Evolutionary conservation across 2,113 vertebrate species (phyloP), one percentile per base, ranked within the genome.

Genomic region (Carassius auratus): DNA sequence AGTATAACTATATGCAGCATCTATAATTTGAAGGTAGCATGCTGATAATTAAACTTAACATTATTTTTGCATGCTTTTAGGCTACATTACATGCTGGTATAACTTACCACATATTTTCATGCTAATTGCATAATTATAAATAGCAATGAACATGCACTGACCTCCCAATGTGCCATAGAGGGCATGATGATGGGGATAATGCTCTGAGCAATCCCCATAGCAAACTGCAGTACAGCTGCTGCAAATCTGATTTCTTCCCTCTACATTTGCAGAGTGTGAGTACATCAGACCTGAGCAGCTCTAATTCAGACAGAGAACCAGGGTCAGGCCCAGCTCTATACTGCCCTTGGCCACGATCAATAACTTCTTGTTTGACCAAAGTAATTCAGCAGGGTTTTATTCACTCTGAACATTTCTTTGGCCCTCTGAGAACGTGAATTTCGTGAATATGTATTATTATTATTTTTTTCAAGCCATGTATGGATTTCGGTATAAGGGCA

Each of bases 311-410:
- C 55, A 62, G 68, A 86, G 76, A 66, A 76, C 61, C 36, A 52
- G 15, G 48, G 23, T 75, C 36, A 3, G 7, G 15, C 68, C 68
- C 36, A 1, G 45, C 33, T 76, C 57, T 84, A 61, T 61, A 78
- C 77, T 81, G 81, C 81, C 84, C 77, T 84, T 78, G 87, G 79
- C 52, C 21, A 73, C 71, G 50, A 86, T 84, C 85, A 48, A 88
- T 86, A 84, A 62, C 55, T 73, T 52, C 76, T 59, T 69, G 81
- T 87, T 84, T 57, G 68, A 75, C 30, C 64, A 62, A 62, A 76
- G 61, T 80, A 52, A 84, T 76, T 88, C 68, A 88, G 74, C 76
- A 50, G 23, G 36, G 59, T 86, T 88, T 86, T 84, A 84, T 73
- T 84, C 83, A 81, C 82, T 86, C 19, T 6, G 14, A 76, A 64